These are phyloP conservation scores for Sphyrna mokarran DNA, from an alignment of 2,113 vertebrate genomes.

Conservation along the genomic window DNA sequence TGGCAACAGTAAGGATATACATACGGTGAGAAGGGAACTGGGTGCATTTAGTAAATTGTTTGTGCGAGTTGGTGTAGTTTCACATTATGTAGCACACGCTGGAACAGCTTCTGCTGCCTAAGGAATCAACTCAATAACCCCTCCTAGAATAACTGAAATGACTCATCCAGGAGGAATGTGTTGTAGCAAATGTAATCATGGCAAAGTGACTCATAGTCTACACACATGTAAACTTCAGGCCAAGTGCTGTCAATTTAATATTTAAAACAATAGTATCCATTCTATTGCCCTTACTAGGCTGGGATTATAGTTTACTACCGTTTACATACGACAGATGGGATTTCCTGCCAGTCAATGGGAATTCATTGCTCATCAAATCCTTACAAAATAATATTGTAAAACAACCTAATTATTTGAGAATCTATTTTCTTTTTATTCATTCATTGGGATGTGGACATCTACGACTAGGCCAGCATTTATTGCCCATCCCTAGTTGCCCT, in stretches of 20 bases:
- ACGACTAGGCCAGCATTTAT: too few species aligned
- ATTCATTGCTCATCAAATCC: neutral
- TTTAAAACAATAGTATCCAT: neutral
- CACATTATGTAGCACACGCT: neutral
- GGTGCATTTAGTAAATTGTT: neutral
- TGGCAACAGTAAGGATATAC: neutral
- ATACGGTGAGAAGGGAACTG: neutral
- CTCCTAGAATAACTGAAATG: neutral
- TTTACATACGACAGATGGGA: too few species aligned
- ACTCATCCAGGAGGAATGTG: slow-evolving; percentile 29
- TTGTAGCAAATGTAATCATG: neutral
- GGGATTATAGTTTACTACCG: neutral
- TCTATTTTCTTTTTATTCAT: neutral
- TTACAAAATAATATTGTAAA: neutral
- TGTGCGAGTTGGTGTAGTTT: neutral
- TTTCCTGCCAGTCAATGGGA: neutral
- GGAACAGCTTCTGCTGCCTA: neutral
- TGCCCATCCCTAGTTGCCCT: too few species aligned
- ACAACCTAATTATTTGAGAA: neutral
- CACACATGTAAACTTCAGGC: neutral
- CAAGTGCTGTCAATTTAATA: neutral
- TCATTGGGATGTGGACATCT: too few species aligned
- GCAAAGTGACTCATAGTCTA: neutral
- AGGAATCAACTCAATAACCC: slow-evolving; percentile 10
- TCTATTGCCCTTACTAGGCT: neutral